Base-by-base conservation (phyloP, 2,888 invertebrate species). In the Dynastes grantii region DNA sequence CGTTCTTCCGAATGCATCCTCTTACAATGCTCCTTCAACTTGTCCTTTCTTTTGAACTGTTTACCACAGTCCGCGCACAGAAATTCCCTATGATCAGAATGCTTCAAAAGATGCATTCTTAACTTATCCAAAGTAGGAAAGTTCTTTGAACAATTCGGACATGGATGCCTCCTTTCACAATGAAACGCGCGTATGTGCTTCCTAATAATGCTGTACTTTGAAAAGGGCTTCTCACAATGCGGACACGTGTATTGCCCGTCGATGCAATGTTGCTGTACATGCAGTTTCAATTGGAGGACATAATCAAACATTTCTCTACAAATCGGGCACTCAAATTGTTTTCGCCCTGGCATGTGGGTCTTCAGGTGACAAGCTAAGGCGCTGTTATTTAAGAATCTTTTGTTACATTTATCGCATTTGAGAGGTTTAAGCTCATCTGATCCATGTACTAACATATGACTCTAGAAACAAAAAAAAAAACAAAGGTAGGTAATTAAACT, bases 11-110 rank as follows among this genome's bases (percentile, higher is more conserved):
- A 85, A 86, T 95, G 94, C 89, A 93, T 91, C 77, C 93, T 89
- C 81, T 92, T 93, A 85, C 92, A 92, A 85, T 95, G 95, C 83
- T 94, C 94, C 82, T 92, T 92, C 70, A 95, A 87, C 85, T 94
- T 94, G 84, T 94, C 94, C 84, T 94, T 95, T 32, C 95, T 90
- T 85, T 95, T 95, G 86, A 95, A 95, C 86, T 94, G 94, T 82
- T 94, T 93, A 0, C 94, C 94, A 87, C 96, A 95, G 84, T 92
- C 91, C 3, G 94, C 92, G 85, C 96, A 96, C 81, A 94, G 90
- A 88, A 95, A 95, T 85, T 94, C 94, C 70, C 92, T 90, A 83
- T 90, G 91, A 83, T 92, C 91, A 0, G 92, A 92, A 86, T 94
- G 93, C 87, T 92, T 91, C 76, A 95, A 87, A 88, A 93, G 90